Evolutionary conservation across 2,888 invertebrate genomes (phyloP), one percentile per base, ranked within the genome.

Genomic region (Dastarcus helophoroides): DNA sequence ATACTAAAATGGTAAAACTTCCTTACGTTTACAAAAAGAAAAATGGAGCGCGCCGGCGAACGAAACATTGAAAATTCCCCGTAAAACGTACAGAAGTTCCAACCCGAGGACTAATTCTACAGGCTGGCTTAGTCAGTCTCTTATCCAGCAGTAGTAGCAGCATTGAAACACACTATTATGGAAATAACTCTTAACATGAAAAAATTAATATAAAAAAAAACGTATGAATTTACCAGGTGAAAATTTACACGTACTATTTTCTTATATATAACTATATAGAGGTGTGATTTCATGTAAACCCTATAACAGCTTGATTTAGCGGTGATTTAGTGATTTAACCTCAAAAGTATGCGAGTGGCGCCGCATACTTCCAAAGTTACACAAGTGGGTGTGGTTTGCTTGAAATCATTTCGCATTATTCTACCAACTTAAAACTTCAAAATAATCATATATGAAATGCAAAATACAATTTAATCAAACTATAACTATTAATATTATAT

Each of bases 41-140:
- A n/a, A n/a, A n/a, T n/a, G n/a, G n/a, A n/a, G n/a, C n/a, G n/a
- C n/a, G n/a, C n/a, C n/a, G n/a, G n/a, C n/a, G n/a, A n/a, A n/a
- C n/a, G n/a, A n/a, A n/a, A n/a, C n/a, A n/a, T n/a, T n/a, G n/a
- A n/a, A n/a, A n/a, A n/a, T n/a, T n/a, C n/a, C n/a, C n/a, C n/a
- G n/a, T n/a, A 29, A 25, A 23, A 15, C 36, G 40, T 43, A 47
- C 43, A 33, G 34, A 53, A 58, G 58, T 60, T 60, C 59, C 54
- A 45, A 48, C 50, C 61, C 56, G 60, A 62, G 59, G 48, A 56
- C 58, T 58, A 60, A 58, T 52, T 60, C 59, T 61, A 61, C 55
- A 54, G 56, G 59, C 60, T 61, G 60, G 59, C 58, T n/a, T 56
- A 54, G 51, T 61, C 61, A 61, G 59, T 60, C 61, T 62, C 60